phyloP scores from a whole-genome alignment of 2,797 vertebrate species.

The Trichosurus vulpecula region DNA sequence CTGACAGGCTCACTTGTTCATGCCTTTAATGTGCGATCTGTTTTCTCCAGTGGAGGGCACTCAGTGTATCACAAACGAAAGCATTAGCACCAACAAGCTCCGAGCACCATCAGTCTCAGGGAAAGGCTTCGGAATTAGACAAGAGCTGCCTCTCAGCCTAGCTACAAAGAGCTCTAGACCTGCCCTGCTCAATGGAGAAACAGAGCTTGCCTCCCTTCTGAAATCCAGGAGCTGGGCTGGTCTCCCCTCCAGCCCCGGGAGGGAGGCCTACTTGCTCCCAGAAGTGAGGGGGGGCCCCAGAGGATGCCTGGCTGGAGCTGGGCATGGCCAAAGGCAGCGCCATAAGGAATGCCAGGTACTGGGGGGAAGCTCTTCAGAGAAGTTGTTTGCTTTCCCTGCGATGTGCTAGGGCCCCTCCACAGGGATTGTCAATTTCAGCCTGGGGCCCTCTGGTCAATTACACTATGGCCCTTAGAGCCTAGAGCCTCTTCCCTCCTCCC shows the following conservation, averaged over 20 bases:
- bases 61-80: constrained; percentile 87
- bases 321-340: constrained; percentile 83
- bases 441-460: constrained; percentile 81
- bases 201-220: constrained; percentile 79
- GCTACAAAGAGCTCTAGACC: constrained; percentile 84
- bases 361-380: constrained; percentile 78
- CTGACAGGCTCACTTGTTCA: constrained; percentile 87
- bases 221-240: constrained; percentile 66
- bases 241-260: constrained; percentile 15
- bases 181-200: constrained; percentile 83
- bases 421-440: constrained; percentile 79
- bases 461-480: constrained; percentile 84
- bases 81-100: constrained; percentile 84
- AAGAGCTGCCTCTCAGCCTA: constrained; percentile 85
- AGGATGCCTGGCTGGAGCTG: constrained; percentile 83
- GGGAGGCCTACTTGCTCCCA: constrained; percentile 73
- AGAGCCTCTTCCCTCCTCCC: constrained; percentile 74
- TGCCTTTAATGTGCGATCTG: constrained; percentile 84
- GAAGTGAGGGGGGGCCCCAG: constrained; percentile 66
- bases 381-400: constrained; percentile 81
- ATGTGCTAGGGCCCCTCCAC: constrained; percentile 72
- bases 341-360: constrained; percentile 83
- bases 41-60: constrained; percentile 90
- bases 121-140: constrained; percentile 86
- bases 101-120: constrained; percentile 85